Evolutionary conservation across 2,797 vertebrate genomes (phyloP), one percentile per base, ranked within the genome.

Genomic region (Enteromius afrohamiltoni): DNA sequence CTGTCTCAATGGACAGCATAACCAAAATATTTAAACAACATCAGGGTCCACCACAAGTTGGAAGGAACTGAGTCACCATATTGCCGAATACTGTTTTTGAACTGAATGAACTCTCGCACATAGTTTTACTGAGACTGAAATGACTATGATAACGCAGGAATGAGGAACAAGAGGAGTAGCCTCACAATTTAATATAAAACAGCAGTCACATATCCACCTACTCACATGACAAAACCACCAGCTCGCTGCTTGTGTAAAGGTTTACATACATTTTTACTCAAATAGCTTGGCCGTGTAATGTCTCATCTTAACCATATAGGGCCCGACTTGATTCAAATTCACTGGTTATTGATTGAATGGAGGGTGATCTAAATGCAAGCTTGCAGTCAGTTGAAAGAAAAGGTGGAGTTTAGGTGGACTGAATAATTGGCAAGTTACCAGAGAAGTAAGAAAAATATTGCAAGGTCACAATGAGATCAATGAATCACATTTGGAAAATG

Each of bases 11-110:
- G 74, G 37, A 11, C 51, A 64, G 78, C 68, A 69, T 51, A 70
- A 70, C 81, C 26, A 29, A 82, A 67, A 45, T 19, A 17, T 73
- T 80, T 60, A 79, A 78, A 85, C 81, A 68, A 17, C n/a, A 37
- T 45, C 42, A 78, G 68, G 6, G 42, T 75, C 42, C 77, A 23
- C 23, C 17, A 1, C 31, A 86, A 53, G 64, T 70, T 69, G 17
- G 71, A 53, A n/a, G 23, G 34, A 76, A 55, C 45, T 77, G 65
- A 80, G 34, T 64, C 82, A 73, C 62, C 47, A 6, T 69, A 8
- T n/a, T 76, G 2, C 49, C 51, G 42, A 79, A 77, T 45, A 64
- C 37, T 53, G 73, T 31, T 29, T 79, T n/a, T 68, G 26, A 78
- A 47, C 40, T 14, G 45, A 80, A 68, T n/a, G 21, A 49, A 69